Conservation (phyloP, 2,797 vertebrate genomes). For the Enteromius treurensis region DNA sequence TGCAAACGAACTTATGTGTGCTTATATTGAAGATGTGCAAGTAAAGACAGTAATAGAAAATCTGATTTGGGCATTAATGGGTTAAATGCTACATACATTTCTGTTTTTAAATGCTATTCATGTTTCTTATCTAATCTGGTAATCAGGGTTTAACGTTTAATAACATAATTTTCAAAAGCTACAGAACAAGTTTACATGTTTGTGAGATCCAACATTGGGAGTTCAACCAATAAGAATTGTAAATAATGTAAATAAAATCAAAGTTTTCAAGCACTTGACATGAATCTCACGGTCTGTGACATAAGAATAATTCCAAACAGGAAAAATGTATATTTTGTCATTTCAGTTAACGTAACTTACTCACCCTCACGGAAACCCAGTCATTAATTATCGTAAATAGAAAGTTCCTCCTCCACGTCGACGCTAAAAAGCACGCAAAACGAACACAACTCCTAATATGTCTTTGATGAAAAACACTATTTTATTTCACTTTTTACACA, state of each 20-base stretch:
- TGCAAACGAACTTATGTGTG: background rate
- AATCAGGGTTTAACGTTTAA: slow-evolving; percentile 8
- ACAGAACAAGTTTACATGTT: slow-evolving; percentile 9
- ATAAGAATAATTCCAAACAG: background rate
- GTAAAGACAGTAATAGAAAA: background rate
- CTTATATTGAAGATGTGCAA: background rate
- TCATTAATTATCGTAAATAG: no score
- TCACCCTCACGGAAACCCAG: no score
- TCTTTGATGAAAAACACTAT: no score
- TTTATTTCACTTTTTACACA: background rate
- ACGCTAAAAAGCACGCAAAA: background rate
- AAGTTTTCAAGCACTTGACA: slow-evolving; percentile 30
- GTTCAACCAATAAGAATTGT: slow-evolving; percentile 66
- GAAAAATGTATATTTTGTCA: background rate
- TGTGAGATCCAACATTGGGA: slow-evolving; percentile 38
- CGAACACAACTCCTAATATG: background rate
- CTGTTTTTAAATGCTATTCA: slow-evolving; percentile 37
- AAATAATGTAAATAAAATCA: slow-evolving; percentile 75
- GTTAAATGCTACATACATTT: background rate
- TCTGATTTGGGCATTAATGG: slow-evolving; percentile 30
- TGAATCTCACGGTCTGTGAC: background rate
- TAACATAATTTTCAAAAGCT: slow-evolving; percentile 15
- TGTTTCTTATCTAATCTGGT: slow-evolving; percentile 21
- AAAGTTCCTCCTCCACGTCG: no score
- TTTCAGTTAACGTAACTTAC: background rate